Conservation (phyloP, 2,113 vertebrate genomes). For the Daubentonia madagascariensis region DNA sequence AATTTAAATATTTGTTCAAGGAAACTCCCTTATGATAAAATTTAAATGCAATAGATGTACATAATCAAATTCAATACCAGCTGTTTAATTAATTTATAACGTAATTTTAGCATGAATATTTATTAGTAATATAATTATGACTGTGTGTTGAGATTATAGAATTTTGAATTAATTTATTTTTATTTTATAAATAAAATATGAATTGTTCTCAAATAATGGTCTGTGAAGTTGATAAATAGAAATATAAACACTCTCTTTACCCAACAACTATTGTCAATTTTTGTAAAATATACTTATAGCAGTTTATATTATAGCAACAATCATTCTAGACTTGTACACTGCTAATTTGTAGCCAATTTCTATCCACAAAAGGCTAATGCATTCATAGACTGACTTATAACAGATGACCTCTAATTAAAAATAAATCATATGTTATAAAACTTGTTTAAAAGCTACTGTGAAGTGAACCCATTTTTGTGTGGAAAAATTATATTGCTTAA, state of each 20-base stretch:
- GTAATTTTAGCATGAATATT: background rate
- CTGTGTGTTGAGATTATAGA: background rate
- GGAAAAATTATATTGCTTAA: constrained; percentile 16
- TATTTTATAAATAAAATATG: constrained; percentile 13
- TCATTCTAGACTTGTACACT: background rate
- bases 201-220: background rate
- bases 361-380: background rate
- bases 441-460: background rate
- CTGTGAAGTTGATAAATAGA: background rate
- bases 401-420: constrained; percentile 32
- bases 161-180: background rate
- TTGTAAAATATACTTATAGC: background rate
- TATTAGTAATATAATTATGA: background rate
- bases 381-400: constrained; percentile 37
- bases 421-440: constrained; percentile 2
- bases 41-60: background rate
- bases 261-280: background rate
- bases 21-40: background rate
- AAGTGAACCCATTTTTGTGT: constrained; percentile 33
- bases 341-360: background rate
- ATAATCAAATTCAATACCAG: background rate
- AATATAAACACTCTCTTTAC: background rate
- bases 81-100: background rate
- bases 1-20: background rate
- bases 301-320: background rate